phyloP scores from a whole-genome alignment of 2,888 invertebrate genomes.

The Athrips mouffetella region DNA sequence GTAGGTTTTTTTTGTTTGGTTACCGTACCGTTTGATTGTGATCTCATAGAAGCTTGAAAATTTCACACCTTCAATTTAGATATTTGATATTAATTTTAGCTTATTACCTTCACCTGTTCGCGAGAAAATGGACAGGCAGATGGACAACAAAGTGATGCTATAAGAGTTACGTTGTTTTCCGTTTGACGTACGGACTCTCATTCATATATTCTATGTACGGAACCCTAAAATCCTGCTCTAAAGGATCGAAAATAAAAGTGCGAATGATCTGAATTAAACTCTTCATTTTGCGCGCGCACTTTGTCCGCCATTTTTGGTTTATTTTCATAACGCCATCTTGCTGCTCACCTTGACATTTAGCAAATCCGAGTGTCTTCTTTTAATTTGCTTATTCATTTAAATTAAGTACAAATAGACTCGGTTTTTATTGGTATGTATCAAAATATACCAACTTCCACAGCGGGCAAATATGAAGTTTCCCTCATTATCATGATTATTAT shows the following conservation, averaged over 20 bases:
- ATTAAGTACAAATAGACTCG: not conserved
- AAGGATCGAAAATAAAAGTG: conserved; percentile 20
- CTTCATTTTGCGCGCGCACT: conserved; percentile 23
- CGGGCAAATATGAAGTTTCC: not conserved
- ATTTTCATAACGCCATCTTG: conserved; percentile 46
- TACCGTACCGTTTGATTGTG: too few species aligned
- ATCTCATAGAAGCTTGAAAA: too few species aligned
- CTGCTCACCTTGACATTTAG: conserved; percentile 66
- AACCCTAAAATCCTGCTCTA: too few species aligned
- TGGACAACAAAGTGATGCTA: too few species aligned
- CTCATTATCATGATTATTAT: conserved; percentile 7
- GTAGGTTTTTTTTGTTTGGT: too few species aligned
- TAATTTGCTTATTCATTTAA: conserved; percentile 6
- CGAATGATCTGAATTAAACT: conserved; percentile 18
- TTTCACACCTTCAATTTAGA: too few species aligned
- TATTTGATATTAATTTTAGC: too few species aligned
- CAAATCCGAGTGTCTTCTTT: conserved; percentile 29
- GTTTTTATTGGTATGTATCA: not conserved
- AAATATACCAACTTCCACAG: not conserved
- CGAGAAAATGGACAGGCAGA: too few species aligned
- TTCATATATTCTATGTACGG: too few species aligned
- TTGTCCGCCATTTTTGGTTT: conserved; percentile 30
- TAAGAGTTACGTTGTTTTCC: too few species aligned
- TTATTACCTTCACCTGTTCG: too few species aligned
- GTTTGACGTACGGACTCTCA: too few species aligned